phyloP scores from a whole-genome alignment of 2,888 invertebrate species.

The Netelia inedita region DNA sequence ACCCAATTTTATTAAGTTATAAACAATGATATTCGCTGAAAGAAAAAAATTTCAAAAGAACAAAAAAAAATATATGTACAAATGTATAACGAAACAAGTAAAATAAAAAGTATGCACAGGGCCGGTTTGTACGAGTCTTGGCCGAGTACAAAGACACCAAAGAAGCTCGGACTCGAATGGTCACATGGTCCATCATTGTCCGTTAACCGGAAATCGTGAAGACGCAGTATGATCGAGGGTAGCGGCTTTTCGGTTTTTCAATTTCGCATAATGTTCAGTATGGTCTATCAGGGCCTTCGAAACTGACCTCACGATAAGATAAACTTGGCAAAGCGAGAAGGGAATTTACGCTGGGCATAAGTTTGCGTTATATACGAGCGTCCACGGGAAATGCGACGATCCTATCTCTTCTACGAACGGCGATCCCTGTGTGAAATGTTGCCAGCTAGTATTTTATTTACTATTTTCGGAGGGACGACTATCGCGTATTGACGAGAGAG shows the following conservation, averaged over 20 bases:
- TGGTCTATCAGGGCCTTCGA: conserved; percentile 78
- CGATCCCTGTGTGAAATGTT: conserved; percentile 80
- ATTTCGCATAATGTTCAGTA: conserved; percentile 83
- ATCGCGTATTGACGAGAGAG: conserved; percentile 11
- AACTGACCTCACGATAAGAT: conserved; percentile 83
- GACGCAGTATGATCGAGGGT: conserved; percentile 54
- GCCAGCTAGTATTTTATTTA: conserved; percentile 79
- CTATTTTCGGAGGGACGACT: conserved; percentile 69
- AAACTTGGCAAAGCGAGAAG: conserved; percentile 77
- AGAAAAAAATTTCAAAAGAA: too few species aligned
- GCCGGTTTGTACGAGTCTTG: too few species aligned
- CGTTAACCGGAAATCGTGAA: conserved; percentile 61
- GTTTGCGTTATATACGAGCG: conserved; percentile 84
- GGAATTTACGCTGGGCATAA: conserved; percentile 84
- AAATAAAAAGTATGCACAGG: too few species aligned
- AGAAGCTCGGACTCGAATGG: conserved; percentile 1
- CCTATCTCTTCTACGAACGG: conserved; percentile 77
- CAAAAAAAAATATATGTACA: too few species aligned
- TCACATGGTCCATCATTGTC: conserved; percentile 48
- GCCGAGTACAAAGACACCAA: not conserved
- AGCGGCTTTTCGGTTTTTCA: conserved; percentile 81
- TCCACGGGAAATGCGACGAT: conserved; percentile 85
- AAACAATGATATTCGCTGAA: too few species aligned
- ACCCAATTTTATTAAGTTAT: too few species aligned
- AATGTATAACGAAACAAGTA: too few species aligned